Evolutionary conservation across 2,888 invertebrate genomes (phyloP).

Genomic region (Epiblema foenella): DNA sequence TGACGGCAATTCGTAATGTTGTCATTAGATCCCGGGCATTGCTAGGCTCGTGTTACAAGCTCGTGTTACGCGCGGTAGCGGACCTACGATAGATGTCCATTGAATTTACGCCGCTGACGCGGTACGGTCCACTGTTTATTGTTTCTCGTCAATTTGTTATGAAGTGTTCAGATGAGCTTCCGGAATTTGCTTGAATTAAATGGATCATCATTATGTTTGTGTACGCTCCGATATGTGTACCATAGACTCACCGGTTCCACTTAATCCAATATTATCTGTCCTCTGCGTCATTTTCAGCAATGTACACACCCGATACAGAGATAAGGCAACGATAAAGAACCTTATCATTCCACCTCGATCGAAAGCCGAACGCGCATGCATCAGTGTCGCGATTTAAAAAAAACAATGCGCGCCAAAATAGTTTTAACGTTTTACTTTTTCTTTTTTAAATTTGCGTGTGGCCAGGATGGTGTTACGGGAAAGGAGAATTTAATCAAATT

Average conservation of each 20-base stretch:
- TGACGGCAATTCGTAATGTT: constrained; percentile 34
- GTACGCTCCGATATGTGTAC: constrained; percentile 27
- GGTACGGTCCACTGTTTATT: constrained; percentile 24
- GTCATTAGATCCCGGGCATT: constrained; percentile 39
- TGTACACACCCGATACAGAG: constrained; percentile 66
- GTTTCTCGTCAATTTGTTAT: constrained; percentile 35
- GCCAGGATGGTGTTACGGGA: constrained; percentile 61
- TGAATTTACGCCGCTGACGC: constrained; percentile 28
- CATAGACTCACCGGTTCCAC: constrained; percentile 38
- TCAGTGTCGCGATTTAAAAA: constrained; percentile 52
- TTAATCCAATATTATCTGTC: constrained; percentile 55
- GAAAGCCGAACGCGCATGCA: constrained; percentile 63
- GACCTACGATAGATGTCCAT: constrained; percentile 31
- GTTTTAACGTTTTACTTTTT: constrained; percentile 66
- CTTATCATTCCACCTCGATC: constrained; percentile 77
- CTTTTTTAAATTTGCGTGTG: constrained; percentile 57
- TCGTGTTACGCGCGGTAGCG: constrained; percentile 10
- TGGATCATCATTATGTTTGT: constrained; percentile 33
- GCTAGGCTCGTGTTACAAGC: constrained; percentile 28
- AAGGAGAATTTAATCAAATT: constrained; percentile 65
- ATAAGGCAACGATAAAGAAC: constrained; percentile 73
- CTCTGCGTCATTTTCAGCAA: constrained; percentile 76
- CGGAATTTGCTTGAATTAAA: constrained; percentile 30
- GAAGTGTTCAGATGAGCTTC: constrained; percentile 18
- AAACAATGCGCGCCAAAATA: constrained; percentile 67